phyloP scores from a whole-genome alignment of 2,888 invertebrate species.

The Pollenia angustigena region DNA sequence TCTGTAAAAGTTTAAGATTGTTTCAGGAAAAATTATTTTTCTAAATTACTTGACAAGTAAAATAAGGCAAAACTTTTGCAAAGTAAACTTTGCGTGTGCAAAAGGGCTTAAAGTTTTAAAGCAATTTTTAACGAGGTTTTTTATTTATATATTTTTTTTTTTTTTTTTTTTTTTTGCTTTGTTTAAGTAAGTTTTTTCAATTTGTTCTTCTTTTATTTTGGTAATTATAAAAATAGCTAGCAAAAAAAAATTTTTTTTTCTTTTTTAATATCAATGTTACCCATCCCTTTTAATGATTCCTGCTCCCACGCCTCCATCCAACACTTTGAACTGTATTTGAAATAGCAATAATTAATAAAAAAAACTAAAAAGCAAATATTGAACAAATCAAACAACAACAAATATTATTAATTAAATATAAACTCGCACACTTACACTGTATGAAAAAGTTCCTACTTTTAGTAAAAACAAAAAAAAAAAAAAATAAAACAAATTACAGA shows the following conservation, averaged over 20 bases:
- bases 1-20: no score
- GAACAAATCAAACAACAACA: constrained; percentile 22
- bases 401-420: constrained; percentile 32
- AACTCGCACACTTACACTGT: constrained; percentile 71
- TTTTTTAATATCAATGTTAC: constrained; percentile 25
- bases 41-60: no score
- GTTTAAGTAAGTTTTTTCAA: background rate
- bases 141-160: no score
- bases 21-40: no score
- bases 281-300: constrained; percentile 10
- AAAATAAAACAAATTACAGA: constrained; percentile 14
- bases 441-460: constrained; percentile 73
- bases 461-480: constrained; percentile 46
- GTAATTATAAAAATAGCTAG: constrained; percentile 1
- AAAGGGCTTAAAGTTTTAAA: no score
- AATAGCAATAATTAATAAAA: constrained; percentile 35
- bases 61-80: no score
- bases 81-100: no score
- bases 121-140: no score
- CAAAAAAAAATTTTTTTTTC: constrained; percentile 46
- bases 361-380: constrained; percentile 30
- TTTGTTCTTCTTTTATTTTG: background rate
- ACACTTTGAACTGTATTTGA: constrained; percentile 18
- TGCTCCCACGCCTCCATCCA: constrained; percentile 37
- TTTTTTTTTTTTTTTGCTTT: no score